phyloP scores from a whole-genome alignment of 2,888 invertebrate species.

The Teinopalpus imperialis region DNA sequence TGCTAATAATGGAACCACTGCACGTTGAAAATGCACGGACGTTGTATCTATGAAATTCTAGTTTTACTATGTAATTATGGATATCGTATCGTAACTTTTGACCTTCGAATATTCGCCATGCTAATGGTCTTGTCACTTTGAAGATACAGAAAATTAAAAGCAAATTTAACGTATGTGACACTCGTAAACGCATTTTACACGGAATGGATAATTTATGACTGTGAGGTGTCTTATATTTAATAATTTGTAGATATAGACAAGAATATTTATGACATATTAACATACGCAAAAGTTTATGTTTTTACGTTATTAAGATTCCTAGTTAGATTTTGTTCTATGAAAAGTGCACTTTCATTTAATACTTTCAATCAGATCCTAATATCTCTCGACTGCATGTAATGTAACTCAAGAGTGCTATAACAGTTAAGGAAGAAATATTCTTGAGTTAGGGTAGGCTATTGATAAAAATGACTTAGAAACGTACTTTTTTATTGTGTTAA shows the following conservation, averaged over 20 bases:
- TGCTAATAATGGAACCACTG: constrained; percentile 18
- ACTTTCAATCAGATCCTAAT: too few species aligned
- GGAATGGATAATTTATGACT: too few species aligned
- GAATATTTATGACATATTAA: constrained; percentile 4
- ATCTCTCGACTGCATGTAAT: too few species aligned
- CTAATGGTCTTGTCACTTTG: constrained; percentile 8
- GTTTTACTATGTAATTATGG: constrained; percentile 18
- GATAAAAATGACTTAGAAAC: too few species aligned
- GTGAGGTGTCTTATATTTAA: constrained; percentile 4
- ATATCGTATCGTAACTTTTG: constrained; percentile 6
- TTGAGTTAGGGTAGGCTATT: too few species aligned
- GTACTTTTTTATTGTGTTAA: too few species aligned
- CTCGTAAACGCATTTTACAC: constrained; percentile 19
- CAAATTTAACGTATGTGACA: constrained; percentile 2
- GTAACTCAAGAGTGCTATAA: too few species aligned
- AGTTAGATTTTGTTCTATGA: too few species aligned
- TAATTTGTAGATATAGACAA: background rate
- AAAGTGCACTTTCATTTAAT: too few species aligned
- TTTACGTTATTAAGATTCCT: too few species aligned
- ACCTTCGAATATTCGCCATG: constrained; percentile 16
- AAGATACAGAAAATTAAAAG: constrained; percentile 4
- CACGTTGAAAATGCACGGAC: background rate
- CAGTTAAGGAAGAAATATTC: too few species aligned
- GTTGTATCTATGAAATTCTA: background rate
- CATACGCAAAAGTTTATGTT: background rate